Evolutionary conservation across 2,797 vertebrate genomes (phyloP), one percentile per base, ranked within the genome.

Genomic region (Danio kyathit): DNA sequence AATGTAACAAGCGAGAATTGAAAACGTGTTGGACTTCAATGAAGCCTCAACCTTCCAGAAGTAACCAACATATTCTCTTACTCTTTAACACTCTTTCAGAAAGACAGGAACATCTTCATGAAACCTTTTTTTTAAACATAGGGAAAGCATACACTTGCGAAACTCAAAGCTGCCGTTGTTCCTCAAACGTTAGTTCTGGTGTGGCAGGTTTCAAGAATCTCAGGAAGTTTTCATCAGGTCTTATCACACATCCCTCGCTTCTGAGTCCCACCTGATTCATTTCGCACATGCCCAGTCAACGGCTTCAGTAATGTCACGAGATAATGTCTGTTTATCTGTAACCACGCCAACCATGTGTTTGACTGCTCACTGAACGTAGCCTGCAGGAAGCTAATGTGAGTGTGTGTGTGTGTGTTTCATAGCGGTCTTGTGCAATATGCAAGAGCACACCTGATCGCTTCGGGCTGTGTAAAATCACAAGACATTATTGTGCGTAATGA

Each of bases 181-280:
- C 61, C 40, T 64, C 8, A 64, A 11, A 43, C 64, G 65, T 67
- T 67, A 29, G 65, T 16, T 67, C 19, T 67, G 65, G 65, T 49
- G 65, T 49, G 65, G 65, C 44, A 67, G 46, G 19, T 17, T 64
- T 64, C 60, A 29, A 3, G 21, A 19, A 49, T 12, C 17, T n/a
- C 14, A 43, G 79, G 80, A 76, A 70, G 63, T 64, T 52, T 74
- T 29, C 57, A 59, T 19, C 57, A 29, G 21, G 21, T 29, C 6
- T 21, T 10, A 70, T 17, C 16, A 54, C 38, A 70, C 13, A 41
- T 29, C 13, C 65, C 44, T 67, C 16, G 1, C 21, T 21, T 51
- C 65, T 13, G 44, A 7, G 6, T 5, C 5, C 76, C 60, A 71
- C 52, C 72, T 83, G 83, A 85, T 76, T 85, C 48, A 83, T 84